Evolutionary conservation across 1,140 invertebrate species (phyloP).

Genomic region (Sarcophaga peregrina): DNA sequence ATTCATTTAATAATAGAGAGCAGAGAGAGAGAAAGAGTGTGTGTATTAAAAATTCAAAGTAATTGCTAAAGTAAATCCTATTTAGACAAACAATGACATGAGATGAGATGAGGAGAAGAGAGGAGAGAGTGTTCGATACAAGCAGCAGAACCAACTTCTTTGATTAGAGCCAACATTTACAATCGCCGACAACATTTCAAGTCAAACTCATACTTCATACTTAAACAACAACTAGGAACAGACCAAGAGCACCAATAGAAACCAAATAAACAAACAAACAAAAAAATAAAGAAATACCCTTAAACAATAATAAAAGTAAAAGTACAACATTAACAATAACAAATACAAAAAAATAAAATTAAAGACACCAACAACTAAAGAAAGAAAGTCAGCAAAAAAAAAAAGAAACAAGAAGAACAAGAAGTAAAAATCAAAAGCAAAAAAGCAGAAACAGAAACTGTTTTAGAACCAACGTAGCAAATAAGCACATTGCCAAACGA

Average conservation of each 20-base stretch:
- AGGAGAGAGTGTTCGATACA: no score
- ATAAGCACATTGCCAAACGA: constrained; percentile 8
- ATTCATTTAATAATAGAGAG: not conserved
- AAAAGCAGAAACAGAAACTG: not conserved
- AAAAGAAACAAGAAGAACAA: not conserved
- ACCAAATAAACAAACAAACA: not conserved
- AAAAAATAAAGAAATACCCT: no score
- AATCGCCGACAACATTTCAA: not conserved
- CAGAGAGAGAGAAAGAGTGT: not conserved
- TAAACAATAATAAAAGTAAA: no score
- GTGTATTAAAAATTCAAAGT: constrained; percentile 3
- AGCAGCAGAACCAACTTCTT: no score
- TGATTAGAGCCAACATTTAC: not conserved
- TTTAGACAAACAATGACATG: not conserved
- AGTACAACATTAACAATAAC: no score
- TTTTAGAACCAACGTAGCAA: not conserved
- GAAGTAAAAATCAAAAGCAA: not conserved
- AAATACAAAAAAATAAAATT: not conserved
- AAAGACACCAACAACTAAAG: not conserved
- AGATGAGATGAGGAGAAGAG: no score
- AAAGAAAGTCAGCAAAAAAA: not conserved
- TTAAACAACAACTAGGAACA: not conserved
- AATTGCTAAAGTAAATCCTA: not conserved
- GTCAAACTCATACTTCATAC: not conserved
- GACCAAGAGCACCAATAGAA: not conserved